These are phyloP conservation scores for Pyrocephalus nanus DNA, from an alignment of 2,797 vertebrate genomes.

Conservation along the genomic window DNA sequence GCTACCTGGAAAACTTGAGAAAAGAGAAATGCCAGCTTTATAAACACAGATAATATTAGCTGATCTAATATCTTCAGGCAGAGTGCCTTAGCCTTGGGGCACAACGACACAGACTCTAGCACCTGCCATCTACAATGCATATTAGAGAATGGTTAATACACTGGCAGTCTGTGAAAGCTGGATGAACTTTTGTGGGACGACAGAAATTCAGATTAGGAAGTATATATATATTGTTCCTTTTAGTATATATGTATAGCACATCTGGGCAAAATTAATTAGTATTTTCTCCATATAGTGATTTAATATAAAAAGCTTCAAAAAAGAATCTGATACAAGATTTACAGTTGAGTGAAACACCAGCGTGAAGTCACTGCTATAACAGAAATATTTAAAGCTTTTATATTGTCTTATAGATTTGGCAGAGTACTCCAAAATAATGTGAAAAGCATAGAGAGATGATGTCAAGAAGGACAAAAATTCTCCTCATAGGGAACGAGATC, in stretches of 20 bases:
- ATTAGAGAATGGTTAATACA: constrained; percentile 30
- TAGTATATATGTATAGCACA: background rate
- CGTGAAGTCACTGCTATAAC: background rate
- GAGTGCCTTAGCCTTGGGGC: constrained; percentile 41
- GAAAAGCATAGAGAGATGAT: background rate
- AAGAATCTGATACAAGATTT: background rate
- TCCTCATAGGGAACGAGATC: background rate
- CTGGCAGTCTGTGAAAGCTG: background rate
- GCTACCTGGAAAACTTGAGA: background rate
- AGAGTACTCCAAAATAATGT: background rate
- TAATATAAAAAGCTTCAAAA: background rate
- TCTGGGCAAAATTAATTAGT: background rate
- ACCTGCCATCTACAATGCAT: constrained; percentile 7
- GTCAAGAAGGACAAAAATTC: background rate
- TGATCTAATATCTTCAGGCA: constrained; percentile 41
- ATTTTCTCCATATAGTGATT: background rate
- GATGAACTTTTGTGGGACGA: background rate
- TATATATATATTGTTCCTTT: background rate
- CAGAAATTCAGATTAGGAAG: background rate
- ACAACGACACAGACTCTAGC: constrained; percentile 15
- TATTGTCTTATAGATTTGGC: background rate
- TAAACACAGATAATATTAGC: constrained; percentile 30
- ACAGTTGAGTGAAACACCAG: background rate
- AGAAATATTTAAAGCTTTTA: background rate
- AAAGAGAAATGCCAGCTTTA: constrained; percentile 42